Evolutionary conservation across 2,113 vertebrate species (phyloP).

Genomic region (Paradoxurus hermaphroditus): DNA sequence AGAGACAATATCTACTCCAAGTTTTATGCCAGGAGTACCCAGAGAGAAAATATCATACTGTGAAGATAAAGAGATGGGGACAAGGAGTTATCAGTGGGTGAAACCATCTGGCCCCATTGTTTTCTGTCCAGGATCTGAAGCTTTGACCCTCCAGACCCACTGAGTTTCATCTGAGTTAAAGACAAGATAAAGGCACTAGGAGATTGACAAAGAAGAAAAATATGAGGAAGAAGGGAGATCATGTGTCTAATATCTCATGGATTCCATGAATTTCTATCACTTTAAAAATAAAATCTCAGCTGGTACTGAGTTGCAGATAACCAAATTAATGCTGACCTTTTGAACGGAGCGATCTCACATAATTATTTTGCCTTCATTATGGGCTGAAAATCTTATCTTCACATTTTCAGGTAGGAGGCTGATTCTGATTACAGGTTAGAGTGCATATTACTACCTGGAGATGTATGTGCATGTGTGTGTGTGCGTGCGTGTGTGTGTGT

Average conservation of each 20-base stretch:
- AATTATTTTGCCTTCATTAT: not conserved
- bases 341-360: not conserved
- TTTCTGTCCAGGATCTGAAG: not conserved
- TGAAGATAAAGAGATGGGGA: not conserved
- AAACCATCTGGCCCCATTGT: not conserved
- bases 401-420: constrained; percentile 26
- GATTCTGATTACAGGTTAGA: not conserved
- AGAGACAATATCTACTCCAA: not conserved
- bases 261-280: not conserved
- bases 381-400: not conserved
- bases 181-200: not conserved
- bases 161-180: not conserved
- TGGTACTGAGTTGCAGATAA: not conserved
- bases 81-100: not conserved
- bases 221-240: not conserved
- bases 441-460: constrained; percentile 42
- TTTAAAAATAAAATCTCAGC: constrained; percentile 37
- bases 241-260: not conserved
- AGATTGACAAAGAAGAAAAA: not conserved
- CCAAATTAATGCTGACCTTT: not conserved
- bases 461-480: not conserved
- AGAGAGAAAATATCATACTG: not conserved
- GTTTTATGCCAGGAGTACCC: not conserved
- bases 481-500: not conserved
- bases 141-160: not conserved